Base-by-base conservation (phyloP, 2,888 invertebrate genomes). In the Phortica okadai region DNA sequence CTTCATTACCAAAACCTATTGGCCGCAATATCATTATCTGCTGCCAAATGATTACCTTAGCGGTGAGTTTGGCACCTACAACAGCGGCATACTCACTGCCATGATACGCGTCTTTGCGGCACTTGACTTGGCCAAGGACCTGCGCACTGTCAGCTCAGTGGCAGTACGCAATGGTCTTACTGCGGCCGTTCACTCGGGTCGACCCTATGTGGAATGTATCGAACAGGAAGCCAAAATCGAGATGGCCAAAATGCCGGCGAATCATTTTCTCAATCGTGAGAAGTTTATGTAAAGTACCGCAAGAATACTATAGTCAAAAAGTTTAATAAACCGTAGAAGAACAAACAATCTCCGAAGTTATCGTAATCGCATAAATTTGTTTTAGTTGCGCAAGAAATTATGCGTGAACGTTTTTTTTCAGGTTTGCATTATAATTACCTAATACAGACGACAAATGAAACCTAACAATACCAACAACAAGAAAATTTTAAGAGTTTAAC, bases 1-100 rank as follows among this genome's bases (percentile, higher is more conserved):
- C 89, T 90, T 97, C 72, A 89, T 96, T 5, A 94, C 93, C 4
- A 95, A 95, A 89, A 94, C 94, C 2, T 95, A 95, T 88, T 97
- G 97, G 97, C 94, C 95, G 0, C 94, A 95, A 79, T 97, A 96
- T 88, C 97, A 97, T 87, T 96, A 97, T 84, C 87, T 96, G 33
- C 90, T 95, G 33, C 95, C 96, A 0, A 94, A 94, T 92, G 97
- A 97, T 87, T 97, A 96, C 91, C 95, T 96, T 87, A 94, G 94
- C n/a, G 95, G 95, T 8, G 97, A 97, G 91, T 97, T 93, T 81
- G 97, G 97, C 2, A 93, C 93, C 66, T 97, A 97, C 84, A 94
- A 94, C 6, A 77, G 87, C 0, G 96, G 95, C 6, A 94, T 93
- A 77, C 93, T 94, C 0, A 94, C 95, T 0, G 93, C 94, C 0